Conservation (phyloP, 2,888 invertebrate genomes). For the Steinernema carpocapsae region DNA sequence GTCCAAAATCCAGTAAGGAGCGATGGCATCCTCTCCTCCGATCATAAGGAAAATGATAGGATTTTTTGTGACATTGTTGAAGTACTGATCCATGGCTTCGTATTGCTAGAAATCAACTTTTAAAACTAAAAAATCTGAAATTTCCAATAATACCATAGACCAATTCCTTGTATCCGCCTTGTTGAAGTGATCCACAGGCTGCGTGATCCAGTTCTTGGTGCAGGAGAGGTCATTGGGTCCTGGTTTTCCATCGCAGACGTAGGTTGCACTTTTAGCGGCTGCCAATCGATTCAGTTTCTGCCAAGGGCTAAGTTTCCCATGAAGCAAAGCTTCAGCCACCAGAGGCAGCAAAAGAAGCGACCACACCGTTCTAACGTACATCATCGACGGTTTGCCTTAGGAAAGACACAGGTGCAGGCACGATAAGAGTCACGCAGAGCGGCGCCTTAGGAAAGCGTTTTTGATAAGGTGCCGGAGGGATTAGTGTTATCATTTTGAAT, state of each 20-base stretch:
- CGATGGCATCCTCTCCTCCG: conserved; percentile 34
- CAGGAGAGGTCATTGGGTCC: background rate
- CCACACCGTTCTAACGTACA: background rate
- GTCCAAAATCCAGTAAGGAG: conserved; percentile 4
- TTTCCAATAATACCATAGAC: background rate
- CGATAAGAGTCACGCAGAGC: background rate
- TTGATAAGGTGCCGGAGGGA: background rate
- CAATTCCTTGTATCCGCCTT: background rate
- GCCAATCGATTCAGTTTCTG: background rate
- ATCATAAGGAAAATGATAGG: conserved; percentile 36
- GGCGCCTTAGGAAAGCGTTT: background rate
- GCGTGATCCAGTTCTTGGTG: background rate
- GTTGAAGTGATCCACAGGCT: conserved; percentile 15
- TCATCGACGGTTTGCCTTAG: background rate
- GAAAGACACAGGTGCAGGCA: background rate
- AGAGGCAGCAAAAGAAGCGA: conserved; percentile 10
- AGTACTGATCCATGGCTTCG: conserved; percentile 29
- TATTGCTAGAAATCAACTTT: conserved; percentile 10
- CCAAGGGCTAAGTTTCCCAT: background rate
- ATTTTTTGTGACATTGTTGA: background rate
- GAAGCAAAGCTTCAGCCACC: background rate
- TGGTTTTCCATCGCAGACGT: background rate
- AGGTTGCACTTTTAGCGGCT: too few relatives aligned
- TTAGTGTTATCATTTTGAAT: background rate
- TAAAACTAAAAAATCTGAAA: background rate